Percentiles rank a stretch among this genome's conserved stretches.
Evolutionary conservation across 2,888 invertebrate species (phyloP).

Genomic region (Bombylius discolor): DNA sequence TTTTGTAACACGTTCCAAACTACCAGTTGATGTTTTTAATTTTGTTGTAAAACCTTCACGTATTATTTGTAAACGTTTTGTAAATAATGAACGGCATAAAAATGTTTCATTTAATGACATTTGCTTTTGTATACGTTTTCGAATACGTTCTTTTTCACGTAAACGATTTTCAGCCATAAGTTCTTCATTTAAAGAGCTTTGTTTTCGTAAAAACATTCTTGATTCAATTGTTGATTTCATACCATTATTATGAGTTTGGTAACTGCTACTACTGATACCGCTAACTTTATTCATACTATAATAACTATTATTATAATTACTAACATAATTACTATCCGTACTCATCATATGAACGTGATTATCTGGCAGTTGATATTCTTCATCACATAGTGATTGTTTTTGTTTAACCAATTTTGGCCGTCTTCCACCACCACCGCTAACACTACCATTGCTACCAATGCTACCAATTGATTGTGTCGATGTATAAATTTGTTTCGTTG

Average conservation of each 20-base stretch:
- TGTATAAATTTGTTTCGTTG: constrained; percentile 25
- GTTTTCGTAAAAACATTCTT: constrained; percentile 43
- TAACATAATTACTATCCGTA: constrained; percentile 25
- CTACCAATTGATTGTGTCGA: constrained; percentile 24
- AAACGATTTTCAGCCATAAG: constrained; percentile 76
- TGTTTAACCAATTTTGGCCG: constrained; percentile 69
- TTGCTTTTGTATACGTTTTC: constrained; percentile 78
- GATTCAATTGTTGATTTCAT: constrained; percentile 10
- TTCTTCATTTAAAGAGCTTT: constrained; percentile 80
- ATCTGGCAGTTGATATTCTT: constrained; percentile 36
- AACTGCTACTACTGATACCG: constrained; percentile 8
- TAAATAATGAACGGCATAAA: constrained; percentile 43
- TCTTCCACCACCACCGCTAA: constrained; percentile 17
- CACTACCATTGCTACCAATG: neutral
- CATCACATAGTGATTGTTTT: constrained; percentile 71
- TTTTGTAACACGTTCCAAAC: constrained; percentile 71
- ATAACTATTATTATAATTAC: constrained; percentile 20
- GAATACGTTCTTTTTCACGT: constrained; percentile 66
- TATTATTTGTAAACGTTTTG: constrained; percentile 34
- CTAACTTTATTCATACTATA: constrained; percentile 11
- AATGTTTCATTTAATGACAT: constrained; percentile 80
- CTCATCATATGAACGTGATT: constrained; percentile 26
- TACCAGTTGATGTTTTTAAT: constrained; percentile 69
- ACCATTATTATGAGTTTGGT: neutral
- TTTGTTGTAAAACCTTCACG: constrained; percentile 64